A percentile compares a stretch with the other conserved stretches of the same genome.
phyloP scores from a whole-genome alignment of 1,140 invertebrate species.

The Drosophila pectinifera region DNA sequence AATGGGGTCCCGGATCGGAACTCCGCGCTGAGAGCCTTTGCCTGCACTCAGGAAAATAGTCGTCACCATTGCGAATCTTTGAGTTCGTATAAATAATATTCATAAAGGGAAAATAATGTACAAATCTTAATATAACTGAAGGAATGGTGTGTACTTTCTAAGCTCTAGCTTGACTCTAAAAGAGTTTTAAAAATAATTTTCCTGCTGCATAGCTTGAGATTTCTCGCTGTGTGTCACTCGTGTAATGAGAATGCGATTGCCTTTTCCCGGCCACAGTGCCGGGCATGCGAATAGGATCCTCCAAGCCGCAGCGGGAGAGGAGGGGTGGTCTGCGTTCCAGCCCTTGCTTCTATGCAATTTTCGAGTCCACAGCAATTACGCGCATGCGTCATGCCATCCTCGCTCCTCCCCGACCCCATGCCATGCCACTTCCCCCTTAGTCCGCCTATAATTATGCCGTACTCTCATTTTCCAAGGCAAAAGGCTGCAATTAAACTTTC shows the following conservation, averaged over 20 bases:
- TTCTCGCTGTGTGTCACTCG: neutral
- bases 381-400: constrained; percentile 72
- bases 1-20: constrained; percentile 59
- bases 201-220: no score
- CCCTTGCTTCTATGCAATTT: constrained; percentile 35
- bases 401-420: neutral
- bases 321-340: constrained; percentile 8
- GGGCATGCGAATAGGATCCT: constrained; percentile 56
- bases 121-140: no score
- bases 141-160: no score
- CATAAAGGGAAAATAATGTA: no score
- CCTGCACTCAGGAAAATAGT: constrained; percentile 10
- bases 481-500: constrained; percentile 78
- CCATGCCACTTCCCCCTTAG: neutral
- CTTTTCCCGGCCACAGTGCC: constrained; percentile 51
- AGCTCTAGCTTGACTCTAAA: neutral
- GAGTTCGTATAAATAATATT: neutral
- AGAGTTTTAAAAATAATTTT: neutral
- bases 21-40: neutral
- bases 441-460: constrained; percentile 60
- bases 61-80: no score
- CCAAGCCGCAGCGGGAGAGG: constrained; percentile 12
- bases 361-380: constrained; percentile 67
- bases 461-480: constrained; percentile 64
- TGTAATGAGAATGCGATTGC: constrained; percentile 71